Evolutionary conservation across 2,797 vertebrate genomes (phyloP), one percentile per base, ranked within the genome.

Genomic region (Tenualosa thibaudeaui): DNA sequence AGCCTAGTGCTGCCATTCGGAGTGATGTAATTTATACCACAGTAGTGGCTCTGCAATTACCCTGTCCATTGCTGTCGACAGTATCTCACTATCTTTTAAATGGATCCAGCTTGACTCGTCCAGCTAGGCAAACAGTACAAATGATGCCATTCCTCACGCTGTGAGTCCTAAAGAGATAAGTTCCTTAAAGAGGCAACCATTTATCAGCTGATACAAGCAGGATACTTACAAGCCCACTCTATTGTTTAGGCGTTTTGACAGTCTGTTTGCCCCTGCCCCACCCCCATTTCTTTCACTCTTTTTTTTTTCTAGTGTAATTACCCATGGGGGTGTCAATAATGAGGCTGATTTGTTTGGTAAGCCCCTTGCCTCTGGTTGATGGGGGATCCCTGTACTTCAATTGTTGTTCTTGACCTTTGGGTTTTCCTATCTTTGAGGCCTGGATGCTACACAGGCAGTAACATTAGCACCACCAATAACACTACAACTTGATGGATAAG

Each of bases 11-110:
- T 95, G 94, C 96, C 96, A 97, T 96, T 96, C 96, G 96, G 96
- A 96, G 95, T 96, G 95, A 95, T 97, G 96, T 97, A 97, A 98
- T 99, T 98, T 98, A 97, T 97, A 97, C 97, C 96, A 96, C 94
- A 93, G 96, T 96, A 97, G 95, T 95, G 95, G 95, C 97, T 97
- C 95, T 94, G 96, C 97, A 98, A 97, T 98, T 98, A 98, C 97
- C 97, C 96, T 97, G 97, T 97, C 97, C 96, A 96, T 95, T 95
- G 96, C 96, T 97, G 96, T 97, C 96, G 96, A 98, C 97, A 96
- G 96, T 98, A 99, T 99, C 98, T 90, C 96, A 91, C 97, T 97
- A 98, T 99, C 98, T 98, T 97, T 97, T 98, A 98, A 98, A 98
- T 98, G 97, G 97, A 99, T 98, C 96, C 96, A 95, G 97, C 97